Evolutionary conservation across 2,113 vertebrate genomes (phyloP), one percentile per base, ranked within the genome.

Genomic region (Indicator maculatus): DNA sequence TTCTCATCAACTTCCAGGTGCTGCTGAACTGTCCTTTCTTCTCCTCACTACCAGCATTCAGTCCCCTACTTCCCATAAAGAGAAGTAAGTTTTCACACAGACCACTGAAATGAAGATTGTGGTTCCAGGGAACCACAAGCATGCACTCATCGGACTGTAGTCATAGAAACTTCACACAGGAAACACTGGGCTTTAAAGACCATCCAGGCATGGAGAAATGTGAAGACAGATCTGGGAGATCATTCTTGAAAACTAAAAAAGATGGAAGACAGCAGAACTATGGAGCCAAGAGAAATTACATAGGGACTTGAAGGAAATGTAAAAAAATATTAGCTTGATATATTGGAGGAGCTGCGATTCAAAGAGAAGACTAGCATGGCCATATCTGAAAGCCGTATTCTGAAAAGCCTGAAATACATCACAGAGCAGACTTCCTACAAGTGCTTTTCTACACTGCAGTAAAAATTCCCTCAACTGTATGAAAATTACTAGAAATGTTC

Each of bases 91-190:
- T 27, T 64, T 81, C 69, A 82, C 6, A 27, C 4, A 76, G 26
- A 70, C 17, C 30, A 47, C 8, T 30, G 27, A 91, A 91, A 87
- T 12, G 5, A 59, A 64, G 31, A 45, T 7, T 63, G 8, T 15
- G 2, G 12, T 53, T 56, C 71, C 70, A 20, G n/a, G 63, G 15
- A 94, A 60, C 39, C 30, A 58, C 1, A 6, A 66, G 76, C 6
- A 38, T 2, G 16, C 16, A 47, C 12, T 66, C 23, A n/a, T 1
- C 33, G 13, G 26, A 80, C 23, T 0, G 0, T 55, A 83, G 18
- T 24, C 80, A 80, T 63, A 30, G 8, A 70, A 75, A 80, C 30
- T 58, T 73, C 36, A 63, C 24, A 66, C 23, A 24, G 58, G 6
- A 16, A 89, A 56, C 2, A 5, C 18, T 7, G 24, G 2, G 0